Conservation (phyloP, 1,140 invertebrate genomes). For the Aradophagus sp. region DNA sequence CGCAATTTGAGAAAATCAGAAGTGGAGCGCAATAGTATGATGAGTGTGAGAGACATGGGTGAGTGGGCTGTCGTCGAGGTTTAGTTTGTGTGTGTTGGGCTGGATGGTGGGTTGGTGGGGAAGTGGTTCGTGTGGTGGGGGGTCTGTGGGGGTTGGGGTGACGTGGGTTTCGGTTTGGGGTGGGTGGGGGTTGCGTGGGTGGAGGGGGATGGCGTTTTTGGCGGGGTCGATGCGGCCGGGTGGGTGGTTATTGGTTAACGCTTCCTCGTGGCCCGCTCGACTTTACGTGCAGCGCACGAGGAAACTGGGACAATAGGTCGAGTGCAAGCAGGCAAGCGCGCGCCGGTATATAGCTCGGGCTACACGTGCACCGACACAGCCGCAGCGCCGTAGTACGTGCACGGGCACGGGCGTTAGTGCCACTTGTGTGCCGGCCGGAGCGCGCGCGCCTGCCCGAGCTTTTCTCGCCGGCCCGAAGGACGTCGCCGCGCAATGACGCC, state of each 20-base stretch:
- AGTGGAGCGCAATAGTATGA: too few species aligned
- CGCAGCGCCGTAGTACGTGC: slow-evolving; percentile 51
- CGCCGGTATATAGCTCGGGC: slow-evolving; percentile 54
- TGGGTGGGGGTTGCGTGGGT: too few species aligned
- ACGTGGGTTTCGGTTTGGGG: too few species aligned
- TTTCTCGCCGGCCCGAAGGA: slow-evolving; percentile 58
- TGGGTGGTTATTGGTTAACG: slow-evolving; percentile 40
- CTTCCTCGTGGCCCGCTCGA: slow-evolving; percentile 53
- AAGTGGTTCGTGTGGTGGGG: too few species aligned
- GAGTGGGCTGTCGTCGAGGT: too few species aligned
- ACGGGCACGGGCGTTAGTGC: slow-evolving; percentile 26
- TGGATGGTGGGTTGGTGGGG: too few species aligned
- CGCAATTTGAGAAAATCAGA: too few species aligned
- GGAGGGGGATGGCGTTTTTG: too few species aligned
- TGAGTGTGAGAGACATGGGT: too few species aligned
- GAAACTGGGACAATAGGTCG: slow-evolving; percentile 73
- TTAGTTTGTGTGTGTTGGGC: too few species aligned
- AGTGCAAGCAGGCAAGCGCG: slow-evolving; percentile 58
- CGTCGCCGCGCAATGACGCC: slow-evolving; percentile 47
- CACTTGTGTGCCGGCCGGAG: slow-evolving; percentile 30
- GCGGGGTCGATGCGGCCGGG: slow-evolving; percentile 24
- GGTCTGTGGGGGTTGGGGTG: too few species aligned
- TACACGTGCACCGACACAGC: slow-evolving; percentile 68
- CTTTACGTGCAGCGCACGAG: slow-evolving; percentile 52
- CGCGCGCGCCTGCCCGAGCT: slow-evolving; percentile 46